Percentiles rank a stretch among this genome's conserved stretches.
Evolutionary conservation across 2,888 invertebrate species (phyloP).

Genomic region (Oeneis ivallda): DNA sequence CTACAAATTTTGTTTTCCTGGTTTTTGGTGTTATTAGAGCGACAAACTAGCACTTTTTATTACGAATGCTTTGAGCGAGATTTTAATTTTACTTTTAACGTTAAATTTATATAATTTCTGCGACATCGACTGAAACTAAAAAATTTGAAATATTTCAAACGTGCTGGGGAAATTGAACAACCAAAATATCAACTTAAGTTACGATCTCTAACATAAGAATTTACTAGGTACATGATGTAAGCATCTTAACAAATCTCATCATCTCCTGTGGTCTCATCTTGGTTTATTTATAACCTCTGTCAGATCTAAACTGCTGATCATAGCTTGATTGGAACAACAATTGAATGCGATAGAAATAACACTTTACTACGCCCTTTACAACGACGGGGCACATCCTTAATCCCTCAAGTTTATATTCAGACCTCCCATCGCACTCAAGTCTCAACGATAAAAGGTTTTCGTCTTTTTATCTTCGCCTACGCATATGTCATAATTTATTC

Average conservation of each 20-base stretch:
- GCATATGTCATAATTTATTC: conserved; percentile 1
- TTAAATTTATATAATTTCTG: too few relatives aligned
- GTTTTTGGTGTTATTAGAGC: background rate
- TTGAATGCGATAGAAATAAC: conserved; percentile 15
- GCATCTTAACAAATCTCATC: background rate
- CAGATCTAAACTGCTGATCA: background rate
- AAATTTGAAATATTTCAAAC: too few relatives aligned
- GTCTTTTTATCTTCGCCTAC: conserved; percentile 7
- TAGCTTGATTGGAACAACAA: conserved; percentile 11
- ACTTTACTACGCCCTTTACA: conserved; percentile 5
- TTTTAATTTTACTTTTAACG: too few relatives aligned
- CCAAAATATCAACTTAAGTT: background rate
- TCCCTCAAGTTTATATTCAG: background rate
- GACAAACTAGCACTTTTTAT: background rate
- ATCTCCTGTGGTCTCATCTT: conserved; percentile 1
- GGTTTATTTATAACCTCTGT: background rate
- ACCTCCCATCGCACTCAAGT: background rate
- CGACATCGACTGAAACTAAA: too few relatives aligned
- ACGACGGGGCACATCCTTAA: background rate
- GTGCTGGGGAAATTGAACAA: too few relatives aligned
- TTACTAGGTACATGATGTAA: background rate
- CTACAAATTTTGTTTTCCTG: background rate
- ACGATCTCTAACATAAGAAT: background rate
- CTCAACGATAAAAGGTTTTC: background rate
- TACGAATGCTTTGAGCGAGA: background rate